Evolutionary conservation across 2,113 vertebrate genomes (phyloP), one percentile per base, ranked within the genome.

Genomic region (Plestiodon gilberti): DNA sequence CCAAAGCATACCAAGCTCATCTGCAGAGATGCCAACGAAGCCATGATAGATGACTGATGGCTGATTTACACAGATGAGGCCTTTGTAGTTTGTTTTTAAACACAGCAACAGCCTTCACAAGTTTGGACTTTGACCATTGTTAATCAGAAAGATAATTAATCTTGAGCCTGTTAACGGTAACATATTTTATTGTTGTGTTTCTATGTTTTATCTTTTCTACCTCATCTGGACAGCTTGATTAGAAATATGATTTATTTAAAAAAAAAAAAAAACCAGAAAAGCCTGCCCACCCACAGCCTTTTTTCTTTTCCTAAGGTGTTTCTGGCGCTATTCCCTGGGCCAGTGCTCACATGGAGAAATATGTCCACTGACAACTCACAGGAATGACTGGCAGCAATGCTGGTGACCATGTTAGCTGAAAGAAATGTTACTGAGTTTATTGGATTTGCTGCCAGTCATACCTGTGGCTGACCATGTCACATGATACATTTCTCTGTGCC

Each of bases 11-110:
- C 17, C 4, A 20, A 74, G 2, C 35, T 9, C 48, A 38, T 85
- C 65, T 90, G 15, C 57, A 84, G 48, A 38, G 64, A 81, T 43
- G 15, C 0, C 0, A 0, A 2, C 77, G 69, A 11, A 87, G 8
- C 59, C 18, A 15, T 15, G 59, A 82, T 28, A 85, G 89, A 75
- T 0, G 65, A 0, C 1, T 33, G 76, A 85, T 85, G 65, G 59
- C 30, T 82, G 35, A 89, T 67, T 28, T 83, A 78, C 2, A 67
- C 4, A 78, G 30, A 22, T 25, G 15, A 55, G 62, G 1, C 2
- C 2, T 84, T 83, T 86, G 22, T 38, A 88, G 43, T 69, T 73
- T 82, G 67, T 62, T 81, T 33, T 76, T 7, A 38, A 23, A 69
- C 15, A 78, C 25, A 89, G 38, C 20, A 48, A 48, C 8, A 48